Evolutionary conservation across 1,140 invertebrate species (phyloP), one percentile per base, ranked within the genome.

Genomic region (Rhagoletis pomonella): DNA sequence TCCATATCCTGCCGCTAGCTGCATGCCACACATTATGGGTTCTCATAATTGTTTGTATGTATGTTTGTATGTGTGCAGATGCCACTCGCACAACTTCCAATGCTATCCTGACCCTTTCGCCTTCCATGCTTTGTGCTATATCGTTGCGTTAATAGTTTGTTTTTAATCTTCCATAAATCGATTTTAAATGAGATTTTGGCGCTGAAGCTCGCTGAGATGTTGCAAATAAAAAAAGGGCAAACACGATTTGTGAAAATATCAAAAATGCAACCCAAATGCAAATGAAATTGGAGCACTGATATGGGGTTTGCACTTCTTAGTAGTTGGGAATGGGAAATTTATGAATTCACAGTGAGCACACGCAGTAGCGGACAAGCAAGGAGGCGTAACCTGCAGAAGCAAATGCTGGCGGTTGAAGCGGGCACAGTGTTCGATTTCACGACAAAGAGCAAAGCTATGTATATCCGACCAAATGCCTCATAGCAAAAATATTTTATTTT

Each of bases 171-270:
- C 50, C 73, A 81, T 81, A 81, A 81, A 81, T 81, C 91, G 91
- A 92, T 92, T 92, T 92, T 92, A 92, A 92, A 92, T 92, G 91
- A 92, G 91, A 91, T 92, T 81, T 81, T 55, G 47, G 88, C 87
- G 65, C 39, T 88, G 69, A 87, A 59, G 42, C 86, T 64, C 65
- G 73, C 47, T 81, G n/a, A 81, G 47, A 9, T 7, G 2, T n/a
- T 19, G 6, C 64, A 19, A 29, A 29, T 29, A 10, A 64, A 64
- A 17, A 39, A 67, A 67, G 29, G 64, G 19, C 19, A 62, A 67
- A n/a, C 6, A 5, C 19, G 47, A 4, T 17, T 12, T 44, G 5
- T 17, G 42, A 77, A 77, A 67, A 67, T 81, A 81, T 55, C 73
- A 81, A 81, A 81, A 81, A 81, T 81, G 47, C 73, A 9, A 55